Evolutionary conservation across 2,113 vertebrate species (phyloP).

Genomic region (Gymnogyps californianus): DNA sequence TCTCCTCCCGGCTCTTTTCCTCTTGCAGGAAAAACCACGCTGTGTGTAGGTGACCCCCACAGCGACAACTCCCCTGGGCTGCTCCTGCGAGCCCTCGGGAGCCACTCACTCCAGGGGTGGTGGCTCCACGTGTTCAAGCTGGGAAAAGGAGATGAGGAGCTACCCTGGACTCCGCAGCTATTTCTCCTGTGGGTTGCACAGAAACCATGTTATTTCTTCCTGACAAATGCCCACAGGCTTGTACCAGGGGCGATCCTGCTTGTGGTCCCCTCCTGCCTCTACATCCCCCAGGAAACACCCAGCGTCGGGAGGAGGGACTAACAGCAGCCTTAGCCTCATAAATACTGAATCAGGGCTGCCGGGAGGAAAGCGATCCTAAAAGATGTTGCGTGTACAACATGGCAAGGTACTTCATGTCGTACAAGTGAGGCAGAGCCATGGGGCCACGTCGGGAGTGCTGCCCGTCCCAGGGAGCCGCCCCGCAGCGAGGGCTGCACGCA

Average conservation of each 20-base stretch:
- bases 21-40: rapidly evolving
- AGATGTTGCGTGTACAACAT: rapidly evolving
- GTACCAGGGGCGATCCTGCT: rapidly evolving
- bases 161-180: not conserved
- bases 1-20: not conserved
- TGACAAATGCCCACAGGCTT: not conserved
- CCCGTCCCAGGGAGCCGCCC: not conserved
- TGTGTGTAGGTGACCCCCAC: not conserved
- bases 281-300: not conserved
- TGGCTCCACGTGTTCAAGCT: rapidly evolving
- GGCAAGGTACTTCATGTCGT: not conserved
- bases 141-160: not conserved
- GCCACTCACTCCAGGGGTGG: not conserved
- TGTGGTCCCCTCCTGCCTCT: not conserved
- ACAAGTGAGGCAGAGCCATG: not conserved
- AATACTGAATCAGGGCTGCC: not conserved
- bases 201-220: not conserved
- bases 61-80: not conserved
- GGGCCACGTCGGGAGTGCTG: rapidly evolving
- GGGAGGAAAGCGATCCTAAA: not conserved
- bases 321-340: rapidly evolving
- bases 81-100: rapidly evolving
- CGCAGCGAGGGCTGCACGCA: not conserved
- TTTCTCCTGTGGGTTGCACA: not conserved
- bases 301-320: not conserved